phyloP scores from a whole-genome alignment of 2,888 invertebrate species.

The Aleiodes testaceus region DNA sequence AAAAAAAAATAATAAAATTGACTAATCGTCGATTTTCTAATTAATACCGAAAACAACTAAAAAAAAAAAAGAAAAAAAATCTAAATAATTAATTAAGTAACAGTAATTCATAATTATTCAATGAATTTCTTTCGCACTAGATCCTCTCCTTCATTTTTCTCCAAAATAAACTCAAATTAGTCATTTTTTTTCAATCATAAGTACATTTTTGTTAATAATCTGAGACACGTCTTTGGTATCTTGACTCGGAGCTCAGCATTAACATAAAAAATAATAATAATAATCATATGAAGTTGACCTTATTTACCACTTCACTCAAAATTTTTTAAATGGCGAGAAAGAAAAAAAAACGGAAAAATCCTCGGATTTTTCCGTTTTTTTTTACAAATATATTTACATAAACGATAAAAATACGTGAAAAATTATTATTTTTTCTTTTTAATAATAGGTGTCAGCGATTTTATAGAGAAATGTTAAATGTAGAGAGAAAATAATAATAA shows the following conservation, averaged over 20 bases:
- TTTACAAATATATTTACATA: constrained; percentile 48
- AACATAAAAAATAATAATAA: constrained; percentile 17
- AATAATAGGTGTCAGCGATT: constrained; percentile 25
- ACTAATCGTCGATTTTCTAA: constrained; percentile 4
- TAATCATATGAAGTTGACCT: not conserved
- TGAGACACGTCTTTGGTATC: constrained; percentile 69
- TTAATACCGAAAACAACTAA: constrained; percentile 27
- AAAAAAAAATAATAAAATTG: not conserved
- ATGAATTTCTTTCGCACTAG: constrained; percentile 30
- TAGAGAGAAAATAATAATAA: constrained; percentile 17
- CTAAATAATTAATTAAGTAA: constrained; percentile 42
- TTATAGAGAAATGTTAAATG: not conserved
- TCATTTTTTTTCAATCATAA: constrained; percentile 56
- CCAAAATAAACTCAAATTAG: no score
- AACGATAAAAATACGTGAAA: constrained; percentile 36
- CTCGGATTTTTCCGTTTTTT: constrained; percentile 3
- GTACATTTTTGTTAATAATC: constrained; percentile 66
- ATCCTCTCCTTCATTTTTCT: constrained; percentile 1
- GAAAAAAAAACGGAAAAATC: constrained; percentile 10
- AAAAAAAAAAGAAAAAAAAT: constrained; percentile 39
- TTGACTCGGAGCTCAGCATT: constrained; percentile 57
- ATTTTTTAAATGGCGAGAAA: constrained; percentile 1
- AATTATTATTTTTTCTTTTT: constrained; percentile 19
- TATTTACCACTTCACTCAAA: no score
- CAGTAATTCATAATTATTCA: constrained; percentile 35